Base-by-base conservation (phyloP, 2,888 invertebrate genomes). In the Phaonia tiefii region DNA sequence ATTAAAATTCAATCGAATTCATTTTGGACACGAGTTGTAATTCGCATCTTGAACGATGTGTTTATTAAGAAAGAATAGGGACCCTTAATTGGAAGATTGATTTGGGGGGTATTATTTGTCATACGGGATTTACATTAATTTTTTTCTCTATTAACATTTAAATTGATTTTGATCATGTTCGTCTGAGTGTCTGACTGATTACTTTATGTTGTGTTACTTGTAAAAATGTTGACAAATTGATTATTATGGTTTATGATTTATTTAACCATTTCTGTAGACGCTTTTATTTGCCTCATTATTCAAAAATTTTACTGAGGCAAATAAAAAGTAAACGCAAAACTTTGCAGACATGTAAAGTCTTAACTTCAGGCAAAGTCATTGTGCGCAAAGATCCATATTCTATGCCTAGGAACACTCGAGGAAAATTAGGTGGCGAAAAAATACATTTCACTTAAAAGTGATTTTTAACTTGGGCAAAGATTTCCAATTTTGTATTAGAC, bases 251-350 rank as follows among this genome's bases (percentile, higher is more conserved):
- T 49, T 20, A 54, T 25, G 54, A 25, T 54, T 22, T 25, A 25
- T 54, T 54, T 3, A 25, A 22, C 22, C 3, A 25, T 5, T 54
- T 22, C 25, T 22, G 2, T 11, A 25, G 54, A 54, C 25, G 25
- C 10, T n/a, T n/a, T n/a, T n/a, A 11, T 54, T 54, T 4, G 13
- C 4, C 13, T 25, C 13, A 25, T 54, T 54, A 25, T 54, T 20
- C 25, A 22, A 10, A 17, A 4, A 2, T 25, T 54, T 22, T 54
- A 46, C 46, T 65, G 26, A 65, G n/a, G 65, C 65, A 15, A 1
- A 13, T 46, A 15, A 46, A 31, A 31, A 31, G n/a, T n/a, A n/a
- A n/a, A n/a, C n/a, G n/a, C n/a, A n/a, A 54, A 65, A 65, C 46
- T 65, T 65, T 65, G 4, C 46, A 65, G 65, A 26, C 65, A 15